phyloP scores from a whole-genome alignment of 2,113 vertebrate species.

The Muntiacus reevesi region DNA sequence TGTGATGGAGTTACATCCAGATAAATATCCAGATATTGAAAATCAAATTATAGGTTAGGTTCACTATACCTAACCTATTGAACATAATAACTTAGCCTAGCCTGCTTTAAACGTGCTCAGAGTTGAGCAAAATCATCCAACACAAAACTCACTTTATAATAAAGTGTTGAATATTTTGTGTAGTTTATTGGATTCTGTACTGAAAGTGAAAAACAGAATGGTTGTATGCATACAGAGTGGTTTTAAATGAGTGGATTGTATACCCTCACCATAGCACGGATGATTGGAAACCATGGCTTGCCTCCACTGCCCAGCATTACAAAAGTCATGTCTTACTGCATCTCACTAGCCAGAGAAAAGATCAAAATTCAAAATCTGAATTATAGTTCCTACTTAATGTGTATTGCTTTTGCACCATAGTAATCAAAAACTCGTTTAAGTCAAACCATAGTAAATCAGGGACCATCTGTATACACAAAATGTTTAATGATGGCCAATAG shows the following conservation, averaged over 20 bases:
- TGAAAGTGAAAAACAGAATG: background rate
- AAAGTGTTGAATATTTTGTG: background rate
- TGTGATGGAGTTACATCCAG: background rate
- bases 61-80: background rate
- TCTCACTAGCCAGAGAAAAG: background rate
- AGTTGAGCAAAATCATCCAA: background rate
- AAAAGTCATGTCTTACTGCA: background rate
- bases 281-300: background rate
- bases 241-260: background rate
- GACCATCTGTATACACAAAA: background rate
- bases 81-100: background rate
- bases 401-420: background rate
- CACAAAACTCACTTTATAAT: background rate
- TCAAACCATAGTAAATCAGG: background rate
- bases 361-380: background rate
- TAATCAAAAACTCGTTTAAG: background rate
- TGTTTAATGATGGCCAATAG: background rate
- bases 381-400: background rate
- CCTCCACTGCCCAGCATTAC: background rate
- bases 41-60: background rate
- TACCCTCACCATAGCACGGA: no score
- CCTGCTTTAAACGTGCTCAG: background rate
- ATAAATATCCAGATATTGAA: background rate
- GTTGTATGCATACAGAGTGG: background rate
- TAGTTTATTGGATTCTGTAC: background rate